phyloP scores from a whole-genome alignment of 2,797 vertebrate genomes.

The Onychomys leucogaster region DNA sequence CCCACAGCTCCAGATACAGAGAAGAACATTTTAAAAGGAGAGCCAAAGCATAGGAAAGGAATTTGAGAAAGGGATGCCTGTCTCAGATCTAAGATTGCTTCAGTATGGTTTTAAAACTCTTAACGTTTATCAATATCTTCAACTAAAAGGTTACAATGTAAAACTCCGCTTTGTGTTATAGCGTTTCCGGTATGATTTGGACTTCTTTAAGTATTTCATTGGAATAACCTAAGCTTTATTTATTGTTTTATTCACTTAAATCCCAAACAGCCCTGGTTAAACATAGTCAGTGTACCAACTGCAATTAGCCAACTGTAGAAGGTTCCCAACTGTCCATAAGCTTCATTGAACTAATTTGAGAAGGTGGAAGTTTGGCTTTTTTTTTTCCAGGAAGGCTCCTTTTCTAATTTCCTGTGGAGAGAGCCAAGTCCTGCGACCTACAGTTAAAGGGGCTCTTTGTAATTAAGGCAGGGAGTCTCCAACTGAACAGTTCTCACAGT shows the following conservation, averaged over 20 bases:
- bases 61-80: neutral
- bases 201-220: neutral
- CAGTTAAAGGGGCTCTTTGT: conserved; percentile 91
- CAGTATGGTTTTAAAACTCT: conserved; percentile 1
- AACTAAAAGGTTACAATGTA: conserved; percentile 63
- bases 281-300: conserved; percentile 86
- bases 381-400: conserved; percentile 88
- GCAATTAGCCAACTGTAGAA: conserved; percentile 90
- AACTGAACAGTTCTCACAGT: conserved; percentile 91
- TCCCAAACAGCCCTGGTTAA: conserved; percentile 84
- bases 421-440: conserved; percentile 90
- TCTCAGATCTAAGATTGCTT: conserved; percentile 8
- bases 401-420: conserved; percentile 92
- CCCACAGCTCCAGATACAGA: neutral
- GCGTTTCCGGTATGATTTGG: conserved; percentile 65
- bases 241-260: conserved; percentile 75
- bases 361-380: conserved; percentile 87
- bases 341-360: conserved; percentile 92
- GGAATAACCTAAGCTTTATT: conserved; percentile 54
- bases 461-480: conserved; percentile 90
- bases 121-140: conserved; percentile 48
- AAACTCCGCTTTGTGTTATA: conserved; percentile 45
- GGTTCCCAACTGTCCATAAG: conserved; percentile 89
- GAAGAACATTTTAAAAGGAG: conserved; percentile 46
- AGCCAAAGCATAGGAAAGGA: neutral